A percentile compares a stretch with the other conserved stretches of the same genome.
These are phyloP conservation scores for Caenorhabditis japonica DNA, from an alignment of 2,888 invertebrate genomes.

Conservation along the genomic window DNA sequence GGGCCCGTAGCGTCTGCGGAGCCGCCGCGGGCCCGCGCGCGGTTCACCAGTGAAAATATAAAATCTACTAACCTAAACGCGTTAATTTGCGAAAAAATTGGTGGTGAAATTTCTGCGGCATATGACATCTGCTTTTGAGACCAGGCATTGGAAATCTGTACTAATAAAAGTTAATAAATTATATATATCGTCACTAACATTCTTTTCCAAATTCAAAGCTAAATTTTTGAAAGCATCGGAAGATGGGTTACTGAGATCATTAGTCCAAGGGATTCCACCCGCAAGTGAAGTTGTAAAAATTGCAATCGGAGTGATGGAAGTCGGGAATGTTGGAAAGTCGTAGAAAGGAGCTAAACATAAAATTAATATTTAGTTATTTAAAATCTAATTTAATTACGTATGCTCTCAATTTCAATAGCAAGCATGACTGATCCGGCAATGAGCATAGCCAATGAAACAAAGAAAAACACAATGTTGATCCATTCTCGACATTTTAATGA, in stretches of 20 bases:
- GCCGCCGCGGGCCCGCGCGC: too few species aligned
- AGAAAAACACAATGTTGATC: slow-evolving; percentile 40
- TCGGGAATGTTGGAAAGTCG: slow-evolving; percentile 37
- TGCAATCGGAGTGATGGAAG: slow-evolving; percentile 5
- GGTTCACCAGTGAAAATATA: too few species aligned
- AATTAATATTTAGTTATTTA: background rate
- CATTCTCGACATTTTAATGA: slow-evolving; percentile 43
- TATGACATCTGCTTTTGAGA: slow-evolving; percentile 1
- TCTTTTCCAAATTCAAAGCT: slow-evolving; percentile 11
- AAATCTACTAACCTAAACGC: slow-evolving; percentile 33
- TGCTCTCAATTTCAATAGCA: slow-evolving; percentile 26
- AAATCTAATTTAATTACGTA: background rate
- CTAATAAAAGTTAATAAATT: background rate
- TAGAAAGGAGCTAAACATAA: slow-evolving; percentile 36
- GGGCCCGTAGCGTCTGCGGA: too few species aligned
- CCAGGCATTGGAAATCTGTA: slow-evolving; percentile 31
- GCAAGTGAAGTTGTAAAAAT: slow-evolving; percentile 39
- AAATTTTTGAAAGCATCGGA: slow-evolving; percentile 17
- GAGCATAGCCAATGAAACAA: slow-evolving; percentile 37
- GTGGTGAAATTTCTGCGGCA: slow-evolving; percentile 2
- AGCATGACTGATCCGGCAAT: slow-evolving; percentile 45
- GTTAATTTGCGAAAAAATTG: slow-evolving; percentile 32
- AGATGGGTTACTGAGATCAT: slow-evolving; percentile 13
- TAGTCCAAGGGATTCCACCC: slow-evolving; percentile 18
- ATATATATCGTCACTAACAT: slow-evolving; percentile 5